These are phyloP conservation scores for Drosophila yooni DNA, from an alignment of 2,888 invertebrate species.

Conservation along the genomic window DNA sequence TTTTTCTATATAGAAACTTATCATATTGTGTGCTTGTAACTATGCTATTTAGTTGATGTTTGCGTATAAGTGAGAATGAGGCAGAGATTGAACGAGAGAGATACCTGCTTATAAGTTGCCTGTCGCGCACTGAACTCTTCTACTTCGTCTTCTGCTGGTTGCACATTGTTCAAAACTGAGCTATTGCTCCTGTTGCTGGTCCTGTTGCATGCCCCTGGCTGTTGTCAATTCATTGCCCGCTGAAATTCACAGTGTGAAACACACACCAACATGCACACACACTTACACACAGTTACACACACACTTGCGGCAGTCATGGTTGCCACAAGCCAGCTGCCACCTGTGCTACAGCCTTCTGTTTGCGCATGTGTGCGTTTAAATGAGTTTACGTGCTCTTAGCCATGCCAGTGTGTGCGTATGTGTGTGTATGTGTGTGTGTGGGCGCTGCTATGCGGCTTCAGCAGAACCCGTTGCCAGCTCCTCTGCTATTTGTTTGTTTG, in stretches of 20 bases:
- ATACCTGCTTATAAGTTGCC: conserved; percentile 44
- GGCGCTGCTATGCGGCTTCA: conserved; percentile 41
- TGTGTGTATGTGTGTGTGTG: conserved; percentile 7
- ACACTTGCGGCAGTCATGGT: conserved; percentile 45
- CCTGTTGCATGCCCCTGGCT: conserved; percentile 15
- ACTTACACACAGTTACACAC: too few relatives aligned
- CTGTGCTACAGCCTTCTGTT: neutral
- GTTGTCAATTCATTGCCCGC: conserved; percentile 49
- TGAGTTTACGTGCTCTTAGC: conserved; percentile 57
- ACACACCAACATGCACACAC: conserved; percentile 10
- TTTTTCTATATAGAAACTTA: conserved; percentile 59
- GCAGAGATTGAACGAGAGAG: neutral
- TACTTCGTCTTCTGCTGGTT: conserved; percentile 29
- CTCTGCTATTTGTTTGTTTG: conserved; percentile 61
- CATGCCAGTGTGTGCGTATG: neutral
- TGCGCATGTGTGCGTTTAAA: conserved; percentile 50
- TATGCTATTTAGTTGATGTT: conserved; percentile 74
- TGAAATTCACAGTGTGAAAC: conserved; percentile 41
- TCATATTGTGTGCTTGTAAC: conserved; percentile 64
- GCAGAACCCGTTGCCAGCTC: conserved; percentile 33
- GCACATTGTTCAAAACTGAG: conserved; percentile 36
- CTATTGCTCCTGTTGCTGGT: conserved; percentile 27
- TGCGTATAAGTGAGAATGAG: conserved; percentile 42
- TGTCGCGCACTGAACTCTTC: conserved; percentile 36
- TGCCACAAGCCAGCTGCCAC: conserved; percentile 25